A percentile compares a stretch with the other conserved stretches of the same genome.
Evolutionary conservation across 2,888 invertebrate genomes (phyloP).

Genomic region (Clistopyga incitator): DNA sequence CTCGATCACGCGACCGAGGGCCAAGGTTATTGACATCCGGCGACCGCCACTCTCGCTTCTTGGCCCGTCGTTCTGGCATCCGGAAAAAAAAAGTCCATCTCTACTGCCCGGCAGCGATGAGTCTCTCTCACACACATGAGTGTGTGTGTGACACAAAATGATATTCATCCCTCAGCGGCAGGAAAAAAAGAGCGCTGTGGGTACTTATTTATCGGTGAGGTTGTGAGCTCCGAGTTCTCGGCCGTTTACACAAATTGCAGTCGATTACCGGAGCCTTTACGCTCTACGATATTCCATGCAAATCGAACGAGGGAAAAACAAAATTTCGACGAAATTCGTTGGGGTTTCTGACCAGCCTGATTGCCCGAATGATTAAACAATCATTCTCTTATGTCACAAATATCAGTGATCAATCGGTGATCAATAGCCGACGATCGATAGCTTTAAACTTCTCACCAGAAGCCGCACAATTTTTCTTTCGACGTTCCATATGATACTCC

Average conservation of each 20-base stretch:
- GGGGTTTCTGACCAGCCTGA: not conserved
- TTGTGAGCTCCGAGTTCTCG: not conserved
- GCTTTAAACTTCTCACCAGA: too few species aligned
- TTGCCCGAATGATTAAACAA: too few species aligned
- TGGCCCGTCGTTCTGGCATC: not conserved
- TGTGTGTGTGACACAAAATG: conserved; percentile 39
- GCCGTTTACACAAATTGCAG: conserved; percentile 15
- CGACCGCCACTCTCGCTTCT: conserved; percentile 27
- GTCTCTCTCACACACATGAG: too few species aligned
- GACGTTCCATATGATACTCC: too few species aligned
- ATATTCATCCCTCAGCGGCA: conserved; percentile 25
- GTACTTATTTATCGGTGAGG: conserved; percentile 27
- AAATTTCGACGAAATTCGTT: not conserved
- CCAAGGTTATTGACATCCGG: conserved; percentile 80
- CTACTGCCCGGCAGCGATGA: conserved; percentile 18
- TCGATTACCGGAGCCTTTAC: conserved; percentile 6
- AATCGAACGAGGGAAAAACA: not conserved
- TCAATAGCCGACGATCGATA: too few species aligned
- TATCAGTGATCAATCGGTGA: too few species aligned
- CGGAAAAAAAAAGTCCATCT: conserved; percentile 36
- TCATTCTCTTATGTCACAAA: too few species aligned
- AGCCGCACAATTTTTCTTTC: too few species aligned
- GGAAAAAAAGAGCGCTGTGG: conserved; percentile 2
- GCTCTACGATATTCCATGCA: conserved; percentile 1
- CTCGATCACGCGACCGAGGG: conserved; percentile 79